phyloP scores from a whole-genome alignment of 2,888 invertebrate genomes.

The Thecophora atra region DNA sequence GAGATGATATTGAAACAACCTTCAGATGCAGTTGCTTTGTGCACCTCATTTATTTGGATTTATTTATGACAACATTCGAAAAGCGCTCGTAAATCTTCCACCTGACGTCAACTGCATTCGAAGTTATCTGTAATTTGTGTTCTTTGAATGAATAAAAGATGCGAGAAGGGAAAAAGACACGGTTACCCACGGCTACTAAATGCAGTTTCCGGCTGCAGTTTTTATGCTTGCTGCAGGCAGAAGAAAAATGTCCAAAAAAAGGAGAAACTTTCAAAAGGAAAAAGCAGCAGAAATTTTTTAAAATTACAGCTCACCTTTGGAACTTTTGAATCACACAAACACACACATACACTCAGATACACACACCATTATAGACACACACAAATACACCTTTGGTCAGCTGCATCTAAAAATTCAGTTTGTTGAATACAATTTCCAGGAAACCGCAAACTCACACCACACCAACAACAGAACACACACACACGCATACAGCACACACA shows the following conservation, averaged over 20 bases:
- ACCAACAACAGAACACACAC: background rate
- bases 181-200: background rate
- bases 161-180: background rate
- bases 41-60: too few species aligned
- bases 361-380: too few species aligned
- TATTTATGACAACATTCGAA: too few species aligned
- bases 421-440: conserved; percentile 20
- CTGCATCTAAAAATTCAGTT: conserved; percentile 6
- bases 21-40: too few species aligned
- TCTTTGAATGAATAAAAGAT: background rate
- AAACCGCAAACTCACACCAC: background rate
- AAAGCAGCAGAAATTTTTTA: conserved; percentile 10
- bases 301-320: conserved; percentile 11
- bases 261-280: background rate
- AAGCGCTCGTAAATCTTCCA: background rate
- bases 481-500: background rate
- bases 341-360: too few species aligned
- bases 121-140: conserved; percentile 17
- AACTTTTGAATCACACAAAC: background rate
- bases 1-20: too few species aligned
- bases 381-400: background rate
- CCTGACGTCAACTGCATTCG: conserved; percentile 1
- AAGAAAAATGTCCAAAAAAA: too few species aligned
- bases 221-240: background rate
- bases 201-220: background rate